Evolutionary conservation across 2,888 invertebrate genomes (phyloP), one percentile per base, ranked within the genome.

Genomic region (Macaria liturata): DNA sequence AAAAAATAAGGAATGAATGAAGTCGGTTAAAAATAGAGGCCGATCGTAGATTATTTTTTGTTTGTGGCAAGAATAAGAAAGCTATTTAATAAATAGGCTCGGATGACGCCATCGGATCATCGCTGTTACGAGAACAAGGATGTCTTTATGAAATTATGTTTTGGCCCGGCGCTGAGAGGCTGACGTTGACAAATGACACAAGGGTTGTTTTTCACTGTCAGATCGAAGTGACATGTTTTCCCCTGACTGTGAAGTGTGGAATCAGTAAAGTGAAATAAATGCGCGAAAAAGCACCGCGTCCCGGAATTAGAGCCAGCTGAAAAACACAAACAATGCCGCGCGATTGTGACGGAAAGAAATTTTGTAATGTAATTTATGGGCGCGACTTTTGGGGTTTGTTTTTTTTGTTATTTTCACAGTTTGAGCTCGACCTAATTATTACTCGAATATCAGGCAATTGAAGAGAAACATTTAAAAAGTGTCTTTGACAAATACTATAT

Each of bases 131-230:
- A 85, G 86, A 86, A 86, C 84, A 85, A 81, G 80, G 83, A 88
- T 86, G 85, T 89, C 88, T 89, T 88, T 88, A 88, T 89, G 83
- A 87, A 88, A 89, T 90, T 86, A 88, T 88, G 87, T 86, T 87
- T 85, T 84, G 83, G 83, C 74, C 78, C 72, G 75, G 78, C 83
- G 85, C 74, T 81, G 88, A 86, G 88, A 83, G 76, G 80, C 78
- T 86, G 90, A 89, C 90, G 78, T 88, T 89, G 89, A 90, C 85
- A 89, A 88, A 90, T 87, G 88, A 89, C 81, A 75, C 76, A 80
- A 74, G 78, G 83, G 84, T 75, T 89, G 88, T 87, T 88, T 88
- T 87, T 87, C 86, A 86, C 86, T 88, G 88, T 88, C 87, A 84
- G 84, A 86, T 88, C 86, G 87, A 88, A 86, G 86, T 87, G 89